These are phyloP conservation scores for Heliconius aoede DNA, from an alignment of 2,888 invertebrate genomes.

Conservation along the genomic window DNA sequence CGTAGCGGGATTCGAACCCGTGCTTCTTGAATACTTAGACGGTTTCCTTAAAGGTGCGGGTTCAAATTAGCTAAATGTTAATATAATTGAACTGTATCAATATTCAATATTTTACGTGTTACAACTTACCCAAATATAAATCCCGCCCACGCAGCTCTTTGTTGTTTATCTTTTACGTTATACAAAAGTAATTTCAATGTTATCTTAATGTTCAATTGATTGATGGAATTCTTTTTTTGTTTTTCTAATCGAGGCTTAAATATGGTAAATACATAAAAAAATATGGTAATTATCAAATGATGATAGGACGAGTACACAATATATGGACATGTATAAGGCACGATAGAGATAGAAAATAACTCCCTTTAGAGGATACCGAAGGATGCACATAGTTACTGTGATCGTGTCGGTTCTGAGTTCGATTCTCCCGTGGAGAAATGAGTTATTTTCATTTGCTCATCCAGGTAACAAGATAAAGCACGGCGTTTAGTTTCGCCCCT, in stretches of 20 bases:
- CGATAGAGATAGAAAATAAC: too few species aligned
- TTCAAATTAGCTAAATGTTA: too few species aligned
- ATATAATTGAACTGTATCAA: background rate
- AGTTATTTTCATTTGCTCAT: too few species aligned
- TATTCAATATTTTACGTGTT: constrained; percentile 1
- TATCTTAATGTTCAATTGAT: constrained; percentile 9
- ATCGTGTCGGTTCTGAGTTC: too few species aligned
- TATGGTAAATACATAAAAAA: background rate
- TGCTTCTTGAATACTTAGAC: too few species aligned
- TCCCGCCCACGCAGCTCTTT: constrained; percentile 7
- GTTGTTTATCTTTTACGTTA: constrained; percentile 8
- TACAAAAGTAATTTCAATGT: constrained; percentile 1
- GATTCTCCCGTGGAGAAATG: too few species aligned
- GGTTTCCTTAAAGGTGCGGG: too few species aligned
- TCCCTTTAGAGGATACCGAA: too few species aligned
- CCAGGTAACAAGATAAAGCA: too few species aligned
- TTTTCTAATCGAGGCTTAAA: background rate
- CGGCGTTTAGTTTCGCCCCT: too few species aligned
- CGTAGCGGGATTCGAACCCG: too few species aligned
- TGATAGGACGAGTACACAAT: background rate
- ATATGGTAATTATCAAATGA: background rate
- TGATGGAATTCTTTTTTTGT: background rate
- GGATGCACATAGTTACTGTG: too few species aligned
- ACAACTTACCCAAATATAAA: background rate
- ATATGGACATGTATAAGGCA: background rate